phyloP scores from a whole-genome alignment of 2,113 vertebrate genomes.

The Rhinopomastus cyanomelas region DNA sequence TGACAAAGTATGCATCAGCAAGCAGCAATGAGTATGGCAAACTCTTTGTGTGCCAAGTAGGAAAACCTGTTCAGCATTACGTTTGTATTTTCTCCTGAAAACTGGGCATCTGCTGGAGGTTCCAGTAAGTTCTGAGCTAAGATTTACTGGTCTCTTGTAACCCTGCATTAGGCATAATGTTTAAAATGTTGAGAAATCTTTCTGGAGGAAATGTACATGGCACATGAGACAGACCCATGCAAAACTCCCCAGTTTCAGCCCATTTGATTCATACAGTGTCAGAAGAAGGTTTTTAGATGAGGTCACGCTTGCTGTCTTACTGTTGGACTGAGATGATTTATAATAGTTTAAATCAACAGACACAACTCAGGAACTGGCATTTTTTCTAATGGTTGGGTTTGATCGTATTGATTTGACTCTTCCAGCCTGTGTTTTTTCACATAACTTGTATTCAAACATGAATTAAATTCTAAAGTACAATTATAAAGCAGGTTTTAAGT shows the following conservation, averaged over 20 bases:
- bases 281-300: background rate
- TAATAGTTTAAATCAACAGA: background rate
- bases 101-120: slow-evolving; percentile 2
- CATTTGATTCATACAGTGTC: background rate
- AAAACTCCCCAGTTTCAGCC: background rate
- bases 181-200: background rate
- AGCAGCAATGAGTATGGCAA: slow-evolving; percentile 26
- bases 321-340: background rate
- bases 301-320: background rate
- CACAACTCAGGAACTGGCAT: background rate
- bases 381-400: background rate
- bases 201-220: background rate
- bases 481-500: background rate
- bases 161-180: background rate
- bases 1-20: slow-evolving; percentile 13
- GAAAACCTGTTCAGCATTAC: slow-evolving; percentile 49
- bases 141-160: slow-evolving; percentile 12
- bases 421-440: background rate
- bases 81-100: slow-evolving; percentile 38
- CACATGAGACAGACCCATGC: background rate
- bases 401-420: background rate
- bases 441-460: background rate
- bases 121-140: slow-evolving; percentile 26
- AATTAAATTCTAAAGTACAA: background rate
- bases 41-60: slow-evolving; percentile 35